Conservation (phyloP, 2,797 vertebrate genomes). For the Ptychadena robeensis region DNA sequence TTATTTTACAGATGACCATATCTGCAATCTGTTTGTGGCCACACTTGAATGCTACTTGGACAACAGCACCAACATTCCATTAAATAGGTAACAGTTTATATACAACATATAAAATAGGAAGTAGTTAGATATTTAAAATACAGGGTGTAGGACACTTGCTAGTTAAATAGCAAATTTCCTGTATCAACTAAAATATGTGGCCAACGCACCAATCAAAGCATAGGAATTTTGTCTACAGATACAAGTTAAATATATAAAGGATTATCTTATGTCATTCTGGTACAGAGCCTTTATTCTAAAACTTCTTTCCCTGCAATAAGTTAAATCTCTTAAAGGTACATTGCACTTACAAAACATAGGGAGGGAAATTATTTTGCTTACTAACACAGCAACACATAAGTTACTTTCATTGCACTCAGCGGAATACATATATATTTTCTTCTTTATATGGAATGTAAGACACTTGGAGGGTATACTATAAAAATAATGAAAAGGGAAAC, state of each 20-base stretch:
- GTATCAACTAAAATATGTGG: conserved; percentile 1
- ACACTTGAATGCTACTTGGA: background rate
- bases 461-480: background rate
- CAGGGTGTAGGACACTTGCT: background rate
- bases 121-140: background rate
- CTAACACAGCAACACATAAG: background rate
- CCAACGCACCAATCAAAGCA: background rate
- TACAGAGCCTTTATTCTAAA: background rate
- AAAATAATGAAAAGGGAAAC: background rate
- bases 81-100: background rate
- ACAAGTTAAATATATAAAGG: conserved; percentile 4
- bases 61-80: conserved; percentile 2
- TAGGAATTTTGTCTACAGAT: background rate
- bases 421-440: background rate
- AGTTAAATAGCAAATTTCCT: background rate
- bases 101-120: background rate
- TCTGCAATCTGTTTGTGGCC: background rate
- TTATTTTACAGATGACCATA: background rate
- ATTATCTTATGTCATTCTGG: background rate
- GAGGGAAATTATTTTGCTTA: background rate
- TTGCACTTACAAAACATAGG: conserved; percentile 10
- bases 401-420: background rate
- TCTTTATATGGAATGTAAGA: background rate
- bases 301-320: conserved; percentile 8
- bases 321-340: conserved; percentile 1